Base-by-base conservation (phyloP, 37 sponge, comb jelly and placozoan species). In the Chondrilla cf. caribensis region DNA sequence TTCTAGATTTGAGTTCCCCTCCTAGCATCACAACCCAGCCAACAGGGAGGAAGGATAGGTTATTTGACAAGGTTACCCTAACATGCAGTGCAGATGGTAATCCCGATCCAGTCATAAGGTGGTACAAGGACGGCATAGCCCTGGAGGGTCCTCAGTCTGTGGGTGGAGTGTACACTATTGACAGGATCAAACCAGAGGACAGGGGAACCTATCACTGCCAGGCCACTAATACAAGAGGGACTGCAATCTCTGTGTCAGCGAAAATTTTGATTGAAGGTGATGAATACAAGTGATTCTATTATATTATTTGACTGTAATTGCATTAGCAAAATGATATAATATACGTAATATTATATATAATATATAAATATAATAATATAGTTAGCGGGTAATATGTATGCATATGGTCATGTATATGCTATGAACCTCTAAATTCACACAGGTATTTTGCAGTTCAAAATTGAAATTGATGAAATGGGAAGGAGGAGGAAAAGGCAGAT, bases 181-280 rank as follows among this genome's bases (percentile, higher is more conserved):
- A n/a, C 5, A 21, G 18, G 32, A n/a, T 68, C 21, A 19, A 3
- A 68, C 36, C 70, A 68, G 37, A n/a, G 21, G 70, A 68, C 70
- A 68, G 70, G 7, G 70, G 70, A 68, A 35, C 19, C 70, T 68
- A 68, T 33, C 70, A 68, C 70, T 68, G 70, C 7, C 19, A 33
- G 32, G 70, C 70, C 25, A 31, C 70, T 2, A 68, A 33, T 68
- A 28, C 32, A n/a, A n/a, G n/a, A n/a, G n/a, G n/a, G 2, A 11
- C 35, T n/a, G 37, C 26, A 3, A n/a, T 29, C 21, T 31, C 32
- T 68, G 32, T 35, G 3, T 68, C 70, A 17, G 19, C 70, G 21
- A 28, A 28, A 19, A 28, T 68, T 33, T 2, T 68, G 25, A 28
- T 11, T 68, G 32, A n/a, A 31, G 70, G 70, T 68, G 32, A n/a